Base-by-base conservation (phyloP, 2,113 vertebrate genomes). In the Hoplias malabaricus region DNA sequence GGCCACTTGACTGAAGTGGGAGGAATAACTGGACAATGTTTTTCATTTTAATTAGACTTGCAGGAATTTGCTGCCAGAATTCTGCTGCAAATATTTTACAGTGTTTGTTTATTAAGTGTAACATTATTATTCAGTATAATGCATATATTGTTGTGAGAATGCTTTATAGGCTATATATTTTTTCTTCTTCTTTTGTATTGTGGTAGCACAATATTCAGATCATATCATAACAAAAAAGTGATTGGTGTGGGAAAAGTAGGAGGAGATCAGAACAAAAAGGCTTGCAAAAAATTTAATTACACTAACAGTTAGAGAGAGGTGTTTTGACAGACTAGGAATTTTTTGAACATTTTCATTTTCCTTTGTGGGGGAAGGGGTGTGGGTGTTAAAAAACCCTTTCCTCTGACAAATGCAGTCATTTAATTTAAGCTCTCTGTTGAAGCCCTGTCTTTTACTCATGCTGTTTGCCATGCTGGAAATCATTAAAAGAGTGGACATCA, bases 381-480 rank as follows among this genome's bases (percentile, higher is more conserved):
- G n/a, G n/a, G n/a, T n/a, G n/a, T n/a, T 29, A 66, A 38, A 48
- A 82, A 34, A 50, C 33, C 69, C 72, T 29, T 75, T 66, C 57
- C 66, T 73, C 12, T 54, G 23, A 77, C 27, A 54, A 69, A 73
- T 61, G 2, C 50, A 16, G 69, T 33, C 34, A 43, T 73, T 73
- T 53, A 21, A 63, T 73, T 77, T 38, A 12, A 57, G 34, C 48
- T 23, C n/a, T 42, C 62, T 68, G 19, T 27, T 36, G 62, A 77
- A 68, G 42, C 38, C 29, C 63, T 33, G 14, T 73, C 61, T 73
- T 62, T 75, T 79, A 61, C 36, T 63, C 29, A 40, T 38, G 38
- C 65, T 70, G 71, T 34, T 50, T 71, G 13, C 54, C 75, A 77
- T 50, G 69, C 11, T 61, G 59, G 50, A 38, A 68, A 80, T 80